A percentile compares a stretch with the other conserved stretches of the same genome.
These are phyloP conservation scores for Neotoxoptera formosana DNA, from an alignment of 1,140 invertebrate genomes.

Conservation along the genomic window DNA sequence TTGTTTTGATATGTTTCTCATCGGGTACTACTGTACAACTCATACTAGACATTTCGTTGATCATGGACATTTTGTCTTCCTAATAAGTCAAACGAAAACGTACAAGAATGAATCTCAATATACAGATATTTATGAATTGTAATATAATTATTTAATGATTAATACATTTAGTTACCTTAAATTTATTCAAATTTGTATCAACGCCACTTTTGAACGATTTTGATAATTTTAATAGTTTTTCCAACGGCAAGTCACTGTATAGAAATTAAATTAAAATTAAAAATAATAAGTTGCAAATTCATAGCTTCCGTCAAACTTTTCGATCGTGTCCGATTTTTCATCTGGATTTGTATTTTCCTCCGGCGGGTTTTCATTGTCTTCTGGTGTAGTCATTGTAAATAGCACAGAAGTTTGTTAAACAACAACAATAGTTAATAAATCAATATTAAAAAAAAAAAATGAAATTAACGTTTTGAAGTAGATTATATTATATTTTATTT, in stretches of 20 bases:
- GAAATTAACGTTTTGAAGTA: not conserved
- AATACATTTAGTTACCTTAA: not conserved
- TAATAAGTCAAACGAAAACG: not conserved
- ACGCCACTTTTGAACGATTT: not conserved
- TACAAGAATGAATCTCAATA: no score
- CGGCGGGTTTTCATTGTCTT: not conserved
- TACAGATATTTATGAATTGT: not conserved
- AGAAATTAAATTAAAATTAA: not conserved
- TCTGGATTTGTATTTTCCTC: not conserved
- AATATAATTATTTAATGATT: not conserved
- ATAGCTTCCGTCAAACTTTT: not conserved
- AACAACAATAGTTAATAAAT: not conserved
- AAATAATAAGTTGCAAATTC: not conserved
- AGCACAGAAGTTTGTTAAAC: not conserved
- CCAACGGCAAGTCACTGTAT: not conserved
- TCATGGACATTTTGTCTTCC: not conserved
- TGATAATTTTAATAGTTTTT: constrained; percentile 34
- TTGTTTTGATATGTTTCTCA: not conserved
- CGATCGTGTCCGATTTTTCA: not conserved
- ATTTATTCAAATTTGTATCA: not conserved
- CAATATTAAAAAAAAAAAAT: not conserved
- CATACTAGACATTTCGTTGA: constrained; percentile 19
- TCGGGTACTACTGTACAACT: not conserved
- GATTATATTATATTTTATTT: not conserved
- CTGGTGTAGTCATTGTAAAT: not conserved